Conservation (phyloP, 2,888 invertebrate species). For the Diplolepis rosae region DNA sequence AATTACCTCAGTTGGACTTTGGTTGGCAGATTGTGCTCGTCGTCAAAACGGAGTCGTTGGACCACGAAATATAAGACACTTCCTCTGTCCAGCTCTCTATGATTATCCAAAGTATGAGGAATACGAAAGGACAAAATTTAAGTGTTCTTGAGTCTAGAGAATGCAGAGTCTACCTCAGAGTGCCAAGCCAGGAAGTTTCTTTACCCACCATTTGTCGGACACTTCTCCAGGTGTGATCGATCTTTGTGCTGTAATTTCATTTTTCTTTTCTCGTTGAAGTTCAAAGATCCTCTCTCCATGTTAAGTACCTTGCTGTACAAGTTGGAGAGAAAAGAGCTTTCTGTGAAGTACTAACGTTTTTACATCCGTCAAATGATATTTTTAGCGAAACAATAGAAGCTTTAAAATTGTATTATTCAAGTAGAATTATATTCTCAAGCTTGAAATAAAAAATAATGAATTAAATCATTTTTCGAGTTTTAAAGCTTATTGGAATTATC, state of each 20-base stretch:
- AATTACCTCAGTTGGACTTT: slow-evolving; percentile 59
- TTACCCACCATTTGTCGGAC: neutral
- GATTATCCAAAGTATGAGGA: slow-evolving; percentile 44
- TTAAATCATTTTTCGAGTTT: neutral
- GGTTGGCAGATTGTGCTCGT: slow-evolving; percentile 70
- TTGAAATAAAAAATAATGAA: neutral
- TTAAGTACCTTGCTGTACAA: slow-evolving; percentile 19
- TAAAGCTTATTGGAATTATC: too few relatives aligned
- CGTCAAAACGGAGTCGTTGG: slow-evolving; percentile 80
- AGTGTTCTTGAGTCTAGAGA: slow-evolving; percentile 12
- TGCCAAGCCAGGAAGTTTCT: slow-evolving; percentile 13
- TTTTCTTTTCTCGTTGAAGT: slow-evolving; percentile 28
- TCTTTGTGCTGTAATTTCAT: slow-evolving; percentile 28
- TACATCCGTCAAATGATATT: slow-evolving; percentile 16
- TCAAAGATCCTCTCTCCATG: slow-evolving; percentile 13
- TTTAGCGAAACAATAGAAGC: slow-evolving; percentile 11
- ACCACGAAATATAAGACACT: slow-evolving; percentile 83
- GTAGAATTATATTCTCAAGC: neutral
- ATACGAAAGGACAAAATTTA: slow-evolving; percentile 18
- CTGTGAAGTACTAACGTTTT: slow-evolving; percentile 22
- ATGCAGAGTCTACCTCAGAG: neutral
- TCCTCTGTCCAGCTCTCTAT: slow-evolving; percentile 81
- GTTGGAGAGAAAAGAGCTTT: slow-evolving; percentile 19
- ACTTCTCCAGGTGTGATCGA: slow-evolving; percentile 28
- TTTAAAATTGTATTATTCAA: slow-evolving; percentile 1